Conservation (phyloP, 2,113 vertebrate species). For the Papio anubis region DNA sequence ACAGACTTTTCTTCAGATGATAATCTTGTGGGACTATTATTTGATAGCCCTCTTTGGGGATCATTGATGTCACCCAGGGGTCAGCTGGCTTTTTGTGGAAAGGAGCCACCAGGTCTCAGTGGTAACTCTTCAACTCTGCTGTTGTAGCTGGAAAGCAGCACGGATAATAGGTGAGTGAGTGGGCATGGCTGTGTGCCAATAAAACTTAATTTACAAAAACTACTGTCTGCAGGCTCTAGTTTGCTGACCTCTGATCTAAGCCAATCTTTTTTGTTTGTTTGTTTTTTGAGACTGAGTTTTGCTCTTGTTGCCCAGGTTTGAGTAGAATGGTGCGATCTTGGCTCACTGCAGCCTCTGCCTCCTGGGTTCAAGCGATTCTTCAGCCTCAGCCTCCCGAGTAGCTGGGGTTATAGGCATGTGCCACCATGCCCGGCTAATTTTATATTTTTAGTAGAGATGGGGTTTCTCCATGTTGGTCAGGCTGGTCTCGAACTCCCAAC, state of each 20-base stretch:
- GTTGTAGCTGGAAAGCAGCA: neutral
- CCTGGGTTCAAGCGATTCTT: no score
- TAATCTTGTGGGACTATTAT: neutral
- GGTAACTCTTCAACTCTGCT: neutral
- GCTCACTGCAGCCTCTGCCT: no score
- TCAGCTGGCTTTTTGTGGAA: neutral
- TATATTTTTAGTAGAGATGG: no score
- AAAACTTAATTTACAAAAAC: conserved; percentile 19
- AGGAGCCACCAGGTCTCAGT: neutral
- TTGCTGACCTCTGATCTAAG: neutral
- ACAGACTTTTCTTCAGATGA: neutral
- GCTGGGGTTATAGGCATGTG: no score
- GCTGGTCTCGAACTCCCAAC: no score
- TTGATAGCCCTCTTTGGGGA: neutral
- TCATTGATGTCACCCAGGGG: neutral
- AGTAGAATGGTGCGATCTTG: no score
- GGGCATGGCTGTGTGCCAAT: neutral
- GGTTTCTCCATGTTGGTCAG: no score
- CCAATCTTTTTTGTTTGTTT: no score
- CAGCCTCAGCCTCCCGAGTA: no score
- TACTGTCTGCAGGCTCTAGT: neutral
- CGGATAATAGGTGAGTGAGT: neutral
- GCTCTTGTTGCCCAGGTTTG: no score
- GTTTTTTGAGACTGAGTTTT: no score
- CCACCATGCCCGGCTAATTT: no score